phyloP scores from a whole-genome alignment of 2,888 invertebrate genomes.

The Lycocerus yunnanus region DNA sequence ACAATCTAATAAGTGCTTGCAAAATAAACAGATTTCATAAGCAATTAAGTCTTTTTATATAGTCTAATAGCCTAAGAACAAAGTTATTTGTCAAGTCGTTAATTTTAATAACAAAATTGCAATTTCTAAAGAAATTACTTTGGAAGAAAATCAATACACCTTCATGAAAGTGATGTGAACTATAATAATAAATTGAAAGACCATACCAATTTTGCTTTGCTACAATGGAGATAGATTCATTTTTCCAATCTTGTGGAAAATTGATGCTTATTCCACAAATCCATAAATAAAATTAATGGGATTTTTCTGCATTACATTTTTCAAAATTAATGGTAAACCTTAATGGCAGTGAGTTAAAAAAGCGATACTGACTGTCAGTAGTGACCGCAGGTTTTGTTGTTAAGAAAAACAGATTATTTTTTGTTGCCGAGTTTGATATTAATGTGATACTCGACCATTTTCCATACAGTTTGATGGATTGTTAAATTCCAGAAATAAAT shows the following conservation, averaged over 20 bases:
- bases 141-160: not conserved
- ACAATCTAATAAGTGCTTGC: not conserved
- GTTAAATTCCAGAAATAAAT: not conserved
- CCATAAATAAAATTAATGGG: not conserved
- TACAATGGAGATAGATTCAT: not conserved
- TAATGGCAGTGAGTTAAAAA: not conserved
- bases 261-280: not conserved
- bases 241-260: not conserved
- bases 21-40: not conserved
- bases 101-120: not conserved
- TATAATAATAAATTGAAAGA: not conserved
- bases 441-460: not conserved
- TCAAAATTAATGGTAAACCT: not conserved
- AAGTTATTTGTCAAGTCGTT: not conserved
- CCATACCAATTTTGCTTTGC: not conserved
- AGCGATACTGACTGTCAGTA: no score
- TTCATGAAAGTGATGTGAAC: not conserved
- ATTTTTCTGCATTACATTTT: not conserved
- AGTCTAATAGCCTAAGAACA: no score
- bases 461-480: not conserved
- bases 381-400: not conserved
- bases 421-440: not conserved
- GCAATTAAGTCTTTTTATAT: not conserved
- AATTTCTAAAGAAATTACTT: not conserved
- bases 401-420: not conserved